Evolutionary conservation across 2,888 invertebrate genomes (phyloP), one percentile per base, ranked within the genome.

Genomic region (Drosophila quasianomalipes): DNA sequence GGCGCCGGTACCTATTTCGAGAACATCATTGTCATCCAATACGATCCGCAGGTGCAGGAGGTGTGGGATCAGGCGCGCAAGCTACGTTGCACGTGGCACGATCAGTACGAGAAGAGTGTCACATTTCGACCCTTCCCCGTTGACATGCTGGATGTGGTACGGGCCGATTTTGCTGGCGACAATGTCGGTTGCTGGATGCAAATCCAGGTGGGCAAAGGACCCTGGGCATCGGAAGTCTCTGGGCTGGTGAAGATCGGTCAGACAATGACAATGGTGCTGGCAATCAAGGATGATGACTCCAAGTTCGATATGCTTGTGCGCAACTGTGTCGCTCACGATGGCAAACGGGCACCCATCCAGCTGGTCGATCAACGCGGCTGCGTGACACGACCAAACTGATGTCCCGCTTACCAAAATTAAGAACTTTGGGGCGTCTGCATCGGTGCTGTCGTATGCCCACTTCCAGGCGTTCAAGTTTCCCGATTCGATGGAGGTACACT

Each of bases 151-250:
- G 98, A 98, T 92, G 98, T 98, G 6, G 98, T 98, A n/a, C 94
- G 98, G 62, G 98, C 98, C 4, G 98, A 98, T 90, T 98, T 98
- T 83, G 98, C 98, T 69, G 98, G 98, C 0, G 98, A 98, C 90
- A 98, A 98, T 91, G 98, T 98, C 3, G 98, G 98, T 26, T 98
- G 98, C 94, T 98, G 98, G 98, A 98, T 98, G 98, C 98, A 98
- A 92, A 98, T 98, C 81, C 98, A 98, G 94, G 97, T 98, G 5
- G 98, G 98, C 49, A 98, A 97, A 92, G 98, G 98, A 30, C 98
- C 98, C 0, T 98, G 98, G 98, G 98, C 98, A 14, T 97, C 98
- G 0, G 98, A 98, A 94, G 98, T 98, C 1, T 97, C 98, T 0
- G 98, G 98, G 0, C 94, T 98, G 58, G 98, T 98, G 0, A 98